phyloP scores from a whole-genome alignment of 2,888 invertebrate species.

The Encarsia formosa region DNA sequence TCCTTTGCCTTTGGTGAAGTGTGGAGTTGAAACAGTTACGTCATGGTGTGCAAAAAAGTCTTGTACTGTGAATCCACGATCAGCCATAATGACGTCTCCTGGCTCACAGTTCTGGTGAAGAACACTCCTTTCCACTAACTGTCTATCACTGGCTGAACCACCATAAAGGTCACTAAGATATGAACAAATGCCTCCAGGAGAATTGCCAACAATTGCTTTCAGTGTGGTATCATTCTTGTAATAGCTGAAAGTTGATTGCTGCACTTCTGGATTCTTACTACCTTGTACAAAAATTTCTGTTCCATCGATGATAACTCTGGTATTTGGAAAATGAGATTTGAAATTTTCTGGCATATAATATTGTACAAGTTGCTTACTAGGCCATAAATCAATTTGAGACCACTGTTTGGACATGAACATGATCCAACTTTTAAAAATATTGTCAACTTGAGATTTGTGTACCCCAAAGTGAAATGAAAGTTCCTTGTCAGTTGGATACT shows the following conservation, averaged over 20 bases:
- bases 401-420: neutral
- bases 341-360: slow-evolving; percentile 15
- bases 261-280: neutral
- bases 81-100: slow-evolving; percentile 27
- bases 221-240: slow-evolving; percentile 29
- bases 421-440: neutral
- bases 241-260: slow-evolving; percentile 26
- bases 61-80: slow-evolving; percentile 29
- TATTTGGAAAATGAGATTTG: slow-evolving; percentile 12
- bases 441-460: neutral
- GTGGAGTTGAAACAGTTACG: slow-evolving; percentile 20
- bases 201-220: slow-evolving; percentile 23
- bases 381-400: slow-evolving; percentile 13
- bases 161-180: slow-evolving; percentile 23
- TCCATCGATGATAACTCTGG: slow-evolving; percentile 21
- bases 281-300: slow-evolving; percentile 18
- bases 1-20: no score
- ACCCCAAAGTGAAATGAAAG: neutral
- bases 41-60: slow-evolving; percentile 25
- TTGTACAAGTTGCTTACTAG: slow-evolving; percentile 8
- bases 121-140: slow-evolving; percentile 27
- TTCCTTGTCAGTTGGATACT: neutral
- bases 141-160: slow-evolving; percentile 25
- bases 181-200: slow-evolving; percentile 22
- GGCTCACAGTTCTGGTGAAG: slow-evolving; percentile 17